A percentile compares a stretch with the other conserved stretches of the same genome.
Evolutionary conservation across 2,113 vertebrate species (phyloP).

Genomic region (Channa maculata): DNA sequence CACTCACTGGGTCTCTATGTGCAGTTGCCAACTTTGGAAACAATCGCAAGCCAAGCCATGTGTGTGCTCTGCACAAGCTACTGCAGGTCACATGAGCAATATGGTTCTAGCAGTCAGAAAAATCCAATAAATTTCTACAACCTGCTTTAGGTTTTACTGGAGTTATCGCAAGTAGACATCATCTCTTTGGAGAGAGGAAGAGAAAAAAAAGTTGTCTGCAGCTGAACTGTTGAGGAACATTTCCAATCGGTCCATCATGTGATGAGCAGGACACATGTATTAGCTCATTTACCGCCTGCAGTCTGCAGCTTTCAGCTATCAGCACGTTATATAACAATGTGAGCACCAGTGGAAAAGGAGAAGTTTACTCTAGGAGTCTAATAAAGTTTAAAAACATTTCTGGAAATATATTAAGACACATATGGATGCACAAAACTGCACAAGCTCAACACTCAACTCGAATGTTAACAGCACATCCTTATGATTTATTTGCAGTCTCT

Average conservation of each 20-base stretch:
- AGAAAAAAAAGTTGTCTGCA: constrained; percentile 30
- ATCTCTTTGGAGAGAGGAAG: constrained; percentile 23
- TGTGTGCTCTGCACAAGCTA: constrained; percentile 1
- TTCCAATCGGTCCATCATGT: constrained; percentile 47
- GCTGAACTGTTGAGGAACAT: constrained; percentile 40
- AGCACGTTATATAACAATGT: constrained; percentile 25
- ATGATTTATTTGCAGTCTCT: constrained; percentile 3
- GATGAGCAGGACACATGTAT: constrained; percentile 42
- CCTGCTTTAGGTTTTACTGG: constrained; percentile 1
- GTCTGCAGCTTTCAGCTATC: constrained; percentile 52
- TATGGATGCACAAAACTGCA: constrained; percentile 1
- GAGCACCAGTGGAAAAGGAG: constrained; percentile 23
- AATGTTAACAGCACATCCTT: not conserved
- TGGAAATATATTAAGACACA: constrained; percentile 9
- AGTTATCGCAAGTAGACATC: constrained; percentile 26
- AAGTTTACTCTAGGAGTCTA: constrained; percentile 21
- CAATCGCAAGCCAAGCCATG: not conserved
- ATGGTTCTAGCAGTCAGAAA: constrained; percentile 9
- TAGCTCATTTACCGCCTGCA: constrained; percentile 52
- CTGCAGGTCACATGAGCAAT: constrained; percentile 15
- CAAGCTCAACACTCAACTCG: not conserved
- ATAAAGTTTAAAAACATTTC: constrained; percentile 30
- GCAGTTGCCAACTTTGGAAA: constrained; percentile 25
- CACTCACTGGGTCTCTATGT: not conserved
- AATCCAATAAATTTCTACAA: constrained; percentile 22